Evolutionary conservation across 2,888 invertebrate genomes (phyloP), one percentile per base, ranked within the genome.

Genomic region (Athripsodes cinereus): DNA sequence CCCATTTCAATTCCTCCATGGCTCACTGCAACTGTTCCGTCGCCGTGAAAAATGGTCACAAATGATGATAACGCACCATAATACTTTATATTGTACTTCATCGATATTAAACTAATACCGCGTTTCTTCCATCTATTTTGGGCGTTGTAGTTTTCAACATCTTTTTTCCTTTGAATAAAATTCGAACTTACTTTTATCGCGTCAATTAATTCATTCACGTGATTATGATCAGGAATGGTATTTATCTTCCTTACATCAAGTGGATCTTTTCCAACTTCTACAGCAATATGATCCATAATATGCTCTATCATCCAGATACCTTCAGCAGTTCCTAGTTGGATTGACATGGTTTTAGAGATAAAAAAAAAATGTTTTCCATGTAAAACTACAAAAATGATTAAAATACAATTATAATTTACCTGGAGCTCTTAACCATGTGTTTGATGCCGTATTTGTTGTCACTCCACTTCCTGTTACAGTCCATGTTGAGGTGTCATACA

Each of bases 121-220:
- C 80, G 81, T 68, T 91, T 91, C 67, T 80, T 86, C 90, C 90
- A 91, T 19, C 88, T 79, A 71, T 90, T 90, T 57, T 79, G 67
- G 1, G 71, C 66, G 66, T 88, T 88, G 66, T 81, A 87, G 26
- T 74, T 71, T 0, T 71, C 71, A 10, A 86, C 78, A 48, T 74
- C 75, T 13, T 67, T 67, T 63, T 72, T 75, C 34, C 87, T 72
- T 1, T 72, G 70, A 0, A 80, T 75, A 66, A 80, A 85, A 35
- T 85, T 76, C 0, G 80, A 76, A 61, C 81, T 80, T 50, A 69
- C 72, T 68, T 79, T 79, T 61, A 87, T 71, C n/a, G 82, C 78
- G 0, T 78, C 71, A 11, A 86, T 73, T 69, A 87, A 76, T 20
- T 79, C 73, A 54, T 71, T 70, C 19, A 81, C 61, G 1, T 66